Conservation (phyloP, 1,140 invertebrate species). For the Euwallacea fornicatus region DNA sequence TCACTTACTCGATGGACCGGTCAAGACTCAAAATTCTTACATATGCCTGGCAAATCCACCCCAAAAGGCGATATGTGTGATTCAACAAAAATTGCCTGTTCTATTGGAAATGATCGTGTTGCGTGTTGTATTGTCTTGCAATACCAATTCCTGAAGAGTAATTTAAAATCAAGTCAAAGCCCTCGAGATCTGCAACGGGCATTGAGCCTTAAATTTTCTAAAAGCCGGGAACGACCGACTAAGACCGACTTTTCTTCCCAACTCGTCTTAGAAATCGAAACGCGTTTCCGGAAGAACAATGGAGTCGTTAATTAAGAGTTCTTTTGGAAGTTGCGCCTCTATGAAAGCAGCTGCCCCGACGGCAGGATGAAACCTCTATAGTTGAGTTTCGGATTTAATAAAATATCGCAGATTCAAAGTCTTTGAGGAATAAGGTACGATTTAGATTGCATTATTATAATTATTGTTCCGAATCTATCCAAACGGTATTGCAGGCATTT, state of each 20-base stretch:
- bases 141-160: slow-evolving; percentile 8
- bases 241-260: slow-evolving; percentile 32
- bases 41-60: neutral
- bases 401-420: slow-evolving; percentile 13
- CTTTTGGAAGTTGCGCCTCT: slow-evolving; percentile 40
- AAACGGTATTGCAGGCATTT: too few relatives aligned
- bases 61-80: slow-evolving; percentile 6
- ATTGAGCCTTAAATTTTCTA: slow-evolving; percentile 39
- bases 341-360: slow-evolving; percentile 24
- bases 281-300: slow-evolving; percentile 47
- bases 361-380: slow-evolving; percentile 16
- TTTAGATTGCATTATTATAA: too few relatives aligned
- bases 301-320: slow-evolving; percentile 50
- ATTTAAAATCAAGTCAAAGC: slow-evolving; percentile 30
- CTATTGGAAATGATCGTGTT: slow-evolving; percentile 41
- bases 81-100: slow-evolving; percentile 33
- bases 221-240: slow-evolving; percentile 22
- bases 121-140: neutral
- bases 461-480: too few relatives aligned
- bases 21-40: slow-evolving; percentile 25
- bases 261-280: slow-evolving; percentile 41
- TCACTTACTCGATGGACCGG: slow-evolving; percentile 36
- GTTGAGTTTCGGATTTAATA: slow-evolving; percentile 31
- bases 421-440: too few relatives aligned
- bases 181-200: slow-evolving; percentile 32